Evolutionary conservation across 2,888 invertebrate species (phyloP), one percentile per base, ranked within the genome.

Genomic region (Agonopterix subpropinquella): DNA sequence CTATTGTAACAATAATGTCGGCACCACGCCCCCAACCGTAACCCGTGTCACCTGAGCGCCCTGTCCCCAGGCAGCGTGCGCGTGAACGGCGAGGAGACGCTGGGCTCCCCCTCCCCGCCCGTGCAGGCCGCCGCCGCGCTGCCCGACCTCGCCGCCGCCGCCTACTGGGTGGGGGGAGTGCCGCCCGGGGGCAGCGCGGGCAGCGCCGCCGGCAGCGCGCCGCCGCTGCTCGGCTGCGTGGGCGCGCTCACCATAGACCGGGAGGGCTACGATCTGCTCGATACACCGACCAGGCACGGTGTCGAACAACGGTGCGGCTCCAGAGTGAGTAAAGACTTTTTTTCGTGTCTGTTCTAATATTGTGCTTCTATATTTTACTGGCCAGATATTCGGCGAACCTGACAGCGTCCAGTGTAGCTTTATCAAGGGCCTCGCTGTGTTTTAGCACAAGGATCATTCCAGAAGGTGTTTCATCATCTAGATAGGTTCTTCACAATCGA

Each of bases 91-190:
- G 93, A 92, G 66, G 91, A 90, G 67, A 92, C 91, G 43, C 89
- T 90, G 54, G 92, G 92, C 13, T 92, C 92, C 0, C 92, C 94
- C 7, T 87, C 91, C 0, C 91, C 92, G 8, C 93, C 93, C 5
- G 85, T 89, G 50, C 89, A 90, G 50, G 67, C 81, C 15, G 83
- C 87, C 8, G 81, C 84, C 4, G 85, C 89, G 77, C 89, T 94
- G 43, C 93, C 95, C 0, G 93, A 94, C 73, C 85, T 95, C 41
- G 80, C 90, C 0, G 84, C 89, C 42, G 92, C 93, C 0, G 87
- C 91, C 36, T 94, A 96, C 77, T 96, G 94, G 82, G 90, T 97
- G 62, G 98, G 96, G 1, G 98, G 98, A 0, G 89, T 94, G 2
- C 94, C 96, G 4, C 95, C 96, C 1, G 94, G 92, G 2, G 52